Evolutionary conservation across 2,888 invertebrate genomes (phyloP).

Genomic region (Parascotia fuliginaria): DNA sequence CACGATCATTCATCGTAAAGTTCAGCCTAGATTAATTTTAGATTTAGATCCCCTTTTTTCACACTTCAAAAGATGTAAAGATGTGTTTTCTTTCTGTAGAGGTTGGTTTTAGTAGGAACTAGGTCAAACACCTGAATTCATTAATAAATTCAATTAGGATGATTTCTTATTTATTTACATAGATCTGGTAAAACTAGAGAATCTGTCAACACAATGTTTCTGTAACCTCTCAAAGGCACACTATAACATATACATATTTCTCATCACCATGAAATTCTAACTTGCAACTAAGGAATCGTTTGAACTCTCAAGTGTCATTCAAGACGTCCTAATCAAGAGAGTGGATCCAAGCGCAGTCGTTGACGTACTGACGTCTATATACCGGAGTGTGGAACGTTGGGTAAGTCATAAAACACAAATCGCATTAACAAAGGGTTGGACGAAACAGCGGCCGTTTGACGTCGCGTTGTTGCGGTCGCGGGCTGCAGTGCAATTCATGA

Average conservation of each 20-base stretch:
- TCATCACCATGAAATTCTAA: not conserved
- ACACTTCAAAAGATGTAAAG: too few relatives aligned
- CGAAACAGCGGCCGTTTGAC: slow-evolving; percentile 60
- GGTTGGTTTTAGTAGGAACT: too few relatives aligned
- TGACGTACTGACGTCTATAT: slow-evolving; percentile 13
- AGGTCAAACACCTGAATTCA: too few relatives aligned
- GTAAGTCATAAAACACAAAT: slow-evolving; percentile 77
- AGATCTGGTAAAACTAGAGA: too few relatives aligned
- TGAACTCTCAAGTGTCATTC: slow-evolving; percentile 26
- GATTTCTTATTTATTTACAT: too few relatives aligned
- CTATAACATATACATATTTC: not conserved
- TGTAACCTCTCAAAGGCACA: not conserved
- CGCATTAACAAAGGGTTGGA: slow-evolving; percentile 80
- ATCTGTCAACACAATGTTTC: too few relatives aligned
- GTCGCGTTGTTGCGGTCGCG: slow-evolving; percentile 49
- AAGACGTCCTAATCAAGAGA: slow-evolving; percentile 56
- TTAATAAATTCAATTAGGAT: too few relatives aligned
- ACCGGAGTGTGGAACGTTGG: slow-evolving; percentile 42
- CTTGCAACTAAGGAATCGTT: not conserved
- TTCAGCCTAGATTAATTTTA: too few relatives aligned
- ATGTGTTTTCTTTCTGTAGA: too few relatives aligned
- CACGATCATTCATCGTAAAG: too few relatives aligned
- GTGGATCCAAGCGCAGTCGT: slow-evolving; percentile 46
- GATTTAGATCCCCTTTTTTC: too few relatives aligned
- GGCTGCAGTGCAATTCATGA: slow-evolving; percentile 18